Conservation (phyloP, 1,140 invertebrate species). For the Euwallacea similis region DNA sequence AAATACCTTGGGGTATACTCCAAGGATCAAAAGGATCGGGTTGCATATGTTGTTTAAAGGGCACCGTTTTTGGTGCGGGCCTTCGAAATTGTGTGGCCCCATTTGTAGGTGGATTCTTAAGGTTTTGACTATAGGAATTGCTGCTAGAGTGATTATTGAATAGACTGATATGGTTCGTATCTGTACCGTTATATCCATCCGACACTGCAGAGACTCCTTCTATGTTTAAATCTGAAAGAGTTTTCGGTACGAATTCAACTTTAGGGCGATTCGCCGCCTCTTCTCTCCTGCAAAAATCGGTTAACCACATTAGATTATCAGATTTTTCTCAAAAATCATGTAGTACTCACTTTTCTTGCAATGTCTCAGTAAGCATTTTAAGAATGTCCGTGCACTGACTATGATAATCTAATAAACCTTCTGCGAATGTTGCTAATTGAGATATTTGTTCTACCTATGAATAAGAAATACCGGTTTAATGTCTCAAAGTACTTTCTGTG, state of each 20-base stretch:
- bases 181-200: slow-evolving; percentile 56
- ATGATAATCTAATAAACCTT: slow-evolving; percentile 94
- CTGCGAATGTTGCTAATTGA: slow-evolving; percentile 92
- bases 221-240: slow-evolving; percentile 84
- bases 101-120: slow-evolving; percentile 34
- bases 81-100: slow-evolving; percentile 39
- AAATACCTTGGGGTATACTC: slow-evolving; percentile 52
- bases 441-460: slow-evolving; percentile 93
- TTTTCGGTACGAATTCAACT: slow-evolving; percentile 91
- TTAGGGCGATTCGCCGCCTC: slow-evolving; percentile 88
- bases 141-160: slow-evolving; percentile 43
- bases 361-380: slow-evolving; percentile 77
- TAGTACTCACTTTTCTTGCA: slow-evolving; percentile 81
- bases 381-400: slow-evolving; percentile 92
- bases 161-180: slow-evolving; percentile 35
- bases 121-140: slow-evolving; percentile 40
- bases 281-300: slow-evolving; percentile 70
- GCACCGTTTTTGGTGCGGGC: slow-evolving; percentile 47
- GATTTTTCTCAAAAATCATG: background rate
- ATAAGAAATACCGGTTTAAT: background rate
- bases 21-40: slow-evolving; percentile 51
- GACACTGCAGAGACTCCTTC: slow-evolving; percentile 59
- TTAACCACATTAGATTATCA: slow-evolving; percentile 10
- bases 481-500: too few species aligned
- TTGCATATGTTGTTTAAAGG: slow-evolving; percentile 43